Base-by-base conservation (phyloP, 1,140 invertebrate species). In the Meloidogyne chitwoodi region DNA sequence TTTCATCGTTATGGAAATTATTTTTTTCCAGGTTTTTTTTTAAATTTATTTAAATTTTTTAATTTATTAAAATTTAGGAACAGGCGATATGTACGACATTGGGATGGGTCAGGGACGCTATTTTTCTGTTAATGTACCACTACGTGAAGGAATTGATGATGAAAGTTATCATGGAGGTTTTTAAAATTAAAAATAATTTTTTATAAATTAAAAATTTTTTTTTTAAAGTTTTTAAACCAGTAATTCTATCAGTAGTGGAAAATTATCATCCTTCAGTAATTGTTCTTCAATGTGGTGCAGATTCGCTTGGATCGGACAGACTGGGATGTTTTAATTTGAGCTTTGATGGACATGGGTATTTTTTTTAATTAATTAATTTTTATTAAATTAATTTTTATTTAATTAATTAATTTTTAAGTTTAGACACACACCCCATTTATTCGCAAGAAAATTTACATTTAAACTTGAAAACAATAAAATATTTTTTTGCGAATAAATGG, bases 1-100 rank as follows among this genome's bases (percentile, higher is more conserved):
- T 99, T 99, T 88, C 96, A 99, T 86, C 97, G 98, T 89, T 99
- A 97, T 88, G 96, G 96, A 10, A 95, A 96, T 85, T 96, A 93
- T 83, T 98, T 97, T 87, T 99, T 99, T 85, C 96, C 96, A 0
- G 78, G 71, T 73, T 16, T 26, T n/a, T 19, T 27, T 19, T 29
- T 10, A 29, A 19, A 14, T 19, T 24, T 29, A 11, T 48, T 16
- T 48, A 5, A 11, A 5, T 24, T 38, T 19, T 26, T 2, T 44
- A 75, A 16, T 96, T 96, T 87, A 98, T 98, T 85, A n/a, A n/a
- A n/a, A n/a, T 96, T 96, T 1, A 95, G 71, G 95, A 0, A 98
- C 95, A 14, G 91, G 96, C 0, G 94, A 98, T 88, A 98, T 98
- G 95, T 98, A 95, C 87, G 95, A 98, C 89, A 92, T 95, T 68